These are phyloP conservation scores for Drosophila arawakana DNA, from an alignment of 1,140 invertebrate genomes.

Conservation along the genomic window DNA sequence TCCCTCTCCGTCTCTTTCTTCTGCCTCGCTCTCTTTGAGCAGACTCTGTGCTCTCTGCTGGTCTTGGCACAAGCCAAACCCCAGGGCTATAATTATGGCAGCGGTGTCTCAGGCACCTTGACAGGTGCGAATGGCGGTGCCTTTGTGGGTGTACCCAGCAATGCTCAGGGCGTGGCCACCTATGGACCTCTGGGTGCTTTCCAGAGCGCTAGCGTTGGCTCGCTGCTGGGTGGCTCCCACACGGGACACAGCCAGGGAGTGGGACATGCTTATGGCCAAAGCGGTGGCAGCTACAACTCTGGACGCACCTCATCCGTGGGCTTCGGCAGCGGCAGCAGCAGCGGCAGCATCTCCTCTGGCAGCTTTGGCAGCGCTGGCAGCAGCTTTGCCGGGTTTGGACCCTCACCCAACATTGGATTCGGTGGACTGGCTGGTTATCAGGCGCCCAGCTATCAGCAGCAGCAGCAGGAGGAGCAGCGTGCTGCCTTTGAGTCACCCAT, in stretches of 20 bases:
- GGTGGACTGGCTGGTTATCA: constrained; percentile 61
- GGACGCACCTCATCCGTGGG: constrained; percentile 11
- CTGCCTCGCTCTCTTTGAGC: not conserved
- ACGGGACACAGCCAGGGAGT: constrained; percentile 10
- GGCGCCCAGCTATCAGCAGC: constrained; percentile 69
- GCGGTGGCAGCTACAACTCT: constrained; percentile 4
- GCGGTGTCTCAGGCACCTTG: constrained; percentile 64
- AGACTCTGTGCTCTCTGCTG: constrained; percentile 67
- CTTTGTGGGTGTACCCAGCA: constrained; percentile 54
- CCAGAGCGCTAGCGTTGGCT: constrained; percentile 68
- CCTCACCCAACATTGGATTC: constrained; percentile 64
- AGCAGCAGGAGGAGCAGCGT: constrained; percentile 66
- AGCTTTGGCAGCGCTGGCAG: constrained; percentile 17
- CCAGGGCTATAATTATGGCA: constrained; percentile 78
- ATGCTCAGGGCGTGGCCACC: constrained; percentile 52
- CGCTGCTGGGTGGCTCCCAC: constrained; percentile 42
- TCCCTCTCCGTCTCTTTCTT: constrained; percentile 8
- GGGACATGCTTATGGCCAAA: not conserved
- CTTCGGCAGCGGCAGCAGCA: not conserved
- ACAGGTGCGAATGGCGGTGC: constrained; percentile 26
- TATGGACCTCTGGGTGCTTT: constrained; percentile 69
- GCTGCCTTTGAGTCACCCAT: constrained; percentile 67
- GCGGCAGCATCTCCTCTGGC: constrained; percentile 6
- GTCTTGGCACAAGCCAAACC: constrained; percentile 69
- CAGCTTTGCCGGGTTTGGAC: constrained; percentile 61